Evolutionary conservation across 2,888 invertebrate genomes (phyloP).

Genomic region (Seira musarum): DNA sequence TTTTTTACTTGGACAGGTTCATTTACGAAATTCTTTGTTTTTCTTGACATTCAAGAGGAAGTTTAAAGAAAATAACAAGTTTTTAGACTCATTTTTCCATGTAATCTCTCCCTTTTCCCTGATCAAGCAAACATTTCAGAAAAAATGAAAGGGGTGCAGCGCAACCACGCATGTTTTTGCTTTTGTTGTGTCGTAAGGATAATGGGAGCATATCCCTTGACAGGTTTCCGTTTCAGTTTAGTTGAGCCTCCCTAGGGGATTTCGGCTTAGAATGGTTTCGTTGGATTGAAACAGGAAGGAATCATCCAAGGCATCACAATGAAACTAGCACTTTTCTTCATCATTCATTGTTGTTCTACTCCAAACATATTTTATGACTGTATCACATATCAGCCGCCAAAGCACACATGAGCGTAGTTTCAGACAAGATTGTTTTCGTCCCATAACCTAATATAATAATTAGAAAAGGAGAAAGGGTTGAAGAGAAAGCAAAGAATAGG

Average conservation of each 20-base stretch:
- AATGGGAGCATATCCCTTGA: slow-evolving; percentile 59
- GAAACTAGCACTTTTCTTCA: not conserved
- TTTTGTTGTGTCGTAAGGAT: slow-evolving; percentile 17
- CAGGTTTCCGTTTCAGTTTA: slow-evolving; percentile 61
- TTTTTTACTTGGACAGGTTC: not conserved
- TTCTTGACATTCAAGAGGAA: not conserved
- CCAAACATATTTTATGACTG: not conserved
- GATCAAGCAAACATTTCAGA: not conserved
- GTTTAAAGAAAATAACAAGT: not conserved
- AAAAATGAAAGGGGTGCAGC: not conserved
- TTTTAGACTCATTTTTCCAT: not conserved
- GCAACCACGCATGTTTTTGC: not conserved
- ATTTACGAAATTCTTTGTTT: not conserved
- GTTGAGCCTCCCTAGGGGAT: slow-evolving; percentile 60
- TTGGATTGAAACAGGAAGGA: slow-evolving; percentile 57
- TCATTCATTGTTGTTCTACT: slow-evolving; percentile 6
- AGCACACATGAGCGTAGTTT: too few species aligned
- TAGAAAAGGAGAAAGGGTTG: not conserved
- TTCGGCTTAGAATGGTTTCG: slow-evolving; percentile 56
- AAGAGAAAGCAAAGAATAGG: not conserved
- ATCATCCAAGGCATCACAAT: slow-evolving; percentile 33
- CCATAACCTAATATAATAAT: slow-evolving; percentile 1
- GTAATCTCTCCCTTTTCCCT: not conserved
- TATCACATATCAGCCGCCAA: not conserved
- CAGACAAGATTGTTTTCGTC: too few species aligned